phyloP scores from a whole-genome alignment of 2,797 vertebrate genomes.

The Pyrocephalus nanus region DNA sequence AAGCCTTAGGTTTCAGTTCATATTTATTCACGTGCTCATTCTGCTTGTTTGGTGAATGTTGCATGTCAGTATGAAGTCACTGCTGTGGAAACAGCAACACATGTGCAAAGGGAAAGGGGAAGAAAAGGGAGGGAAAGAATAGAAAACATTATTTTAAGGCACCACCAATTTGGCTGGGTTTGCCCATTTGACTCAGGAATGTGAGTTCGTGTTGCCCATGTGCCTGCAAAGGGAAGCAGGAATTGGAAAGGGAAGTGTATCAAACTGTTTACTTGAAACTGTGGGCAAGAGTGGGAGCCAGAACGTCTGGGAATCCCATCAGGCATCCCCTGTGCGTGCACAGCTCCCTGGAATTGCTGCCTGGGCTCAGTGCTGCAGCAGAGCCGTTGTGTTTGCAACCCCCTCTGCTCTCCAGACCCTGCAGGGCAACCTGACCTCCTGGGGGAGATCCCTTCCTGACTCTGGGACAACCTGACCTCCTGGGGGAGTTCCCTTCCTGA shows the following conservation, averaged over 20 bases:
- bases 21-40: constrained; percentile 32
- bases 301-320: constrained; percentile 24
- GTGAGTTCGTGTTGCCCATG: neutral
- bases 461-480: neutral
- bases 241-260: constrained; percentile 37
- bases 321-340: neutral
- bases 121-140: neutral
- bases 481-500: too few species aligned
- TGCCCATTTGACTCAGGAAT: constrained; percentile 5
- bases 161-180: neutral
- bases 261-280: constrained; percentile 39
- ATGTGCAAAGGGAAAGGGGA: neutral
- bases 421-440: neutral
- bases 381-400: neutral
- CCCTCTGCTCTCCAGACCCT: neutral
- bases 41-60: constrained; percentile 38
- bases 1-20: neutral
- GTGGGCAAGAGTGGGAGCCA: constrained; percentile 11
- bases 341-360: neutral
- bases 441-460: too few species aligned
- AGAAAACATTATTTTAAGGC: constrained; percentile 17
- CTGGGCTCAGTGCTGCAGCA: neutral
- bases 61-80: constrained; percentile 55
- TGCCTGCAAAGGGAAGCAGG: constrained; percentile 41
- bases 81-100: constrained; percentile 34